Conservation (phyloP, 2,888 invertebrate genomes). For the Steromphala cineraria region DNA sequence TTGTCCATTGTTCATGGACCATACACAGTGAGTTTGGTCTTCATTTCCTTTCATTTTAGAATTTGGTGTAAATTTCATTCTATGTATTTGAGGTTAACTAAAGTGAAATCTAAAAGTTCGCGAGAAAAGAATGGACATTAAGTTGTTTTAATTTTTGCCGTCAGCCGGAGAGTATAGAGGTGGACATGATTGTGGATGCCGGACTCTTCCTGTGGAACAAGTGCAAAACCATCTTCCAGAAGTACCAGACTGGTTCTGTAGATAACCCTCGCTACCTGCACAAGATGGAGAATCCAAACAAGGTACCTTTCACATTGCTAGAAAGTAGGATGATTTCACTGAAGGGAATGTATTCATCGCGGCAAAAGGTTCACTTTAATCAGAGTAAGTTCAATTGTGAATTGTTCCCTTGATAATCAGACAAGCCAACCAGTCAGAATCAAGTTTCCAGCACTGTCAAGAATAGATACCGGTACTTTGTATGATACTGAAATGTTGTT, state of each 20-base stretch:
- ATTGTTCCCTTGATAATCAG: too few species aligned
- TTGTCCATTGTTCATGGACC: conserved; percentile 68
- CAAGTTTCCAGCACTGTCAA: too few species aligned
- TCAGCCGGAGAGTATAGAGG: conserved; percentile 67
- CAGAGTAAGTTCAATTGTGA: too few species aligned
- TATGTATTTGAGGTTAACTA: too few species aligned
- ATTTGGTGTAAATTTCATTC: background rate
- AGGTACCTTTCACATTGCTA: conserved; percentile 51
- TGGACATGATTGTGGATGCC: conserved; percentile 74
- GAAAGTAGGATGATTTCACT: too few species aligned
- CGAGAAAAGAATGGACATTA: too few species aligned
- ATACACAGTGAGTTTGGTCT: conserved; percentile 53
- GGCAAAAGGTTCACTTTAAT: too few species aligned
- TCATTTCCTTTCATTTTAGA: background rate
- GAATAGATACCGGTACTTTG: too few species aligned
- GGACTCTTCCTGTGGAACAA: conserved; percentile 73
- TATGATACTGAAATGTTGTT: too few species aligned
- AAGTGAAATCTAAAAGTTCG: too few species aligned
- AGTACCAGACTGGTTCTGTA: conserved; percentile 73
- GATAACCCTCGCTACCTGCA: conserved; percentile 73
- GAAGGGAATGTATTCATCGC: too few species aligned
- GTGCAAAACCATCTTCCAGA: conserved; percentile 72
- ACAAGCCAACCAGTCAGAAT: too few species aligned
- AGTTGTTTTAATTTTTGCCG: conserved; percentile 26
- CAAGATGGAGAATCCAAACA: conserved; percentile 72